Conservation (phyloP, 2,797 vertebrate genomes). For the Cyprinella venusta region DNA sequence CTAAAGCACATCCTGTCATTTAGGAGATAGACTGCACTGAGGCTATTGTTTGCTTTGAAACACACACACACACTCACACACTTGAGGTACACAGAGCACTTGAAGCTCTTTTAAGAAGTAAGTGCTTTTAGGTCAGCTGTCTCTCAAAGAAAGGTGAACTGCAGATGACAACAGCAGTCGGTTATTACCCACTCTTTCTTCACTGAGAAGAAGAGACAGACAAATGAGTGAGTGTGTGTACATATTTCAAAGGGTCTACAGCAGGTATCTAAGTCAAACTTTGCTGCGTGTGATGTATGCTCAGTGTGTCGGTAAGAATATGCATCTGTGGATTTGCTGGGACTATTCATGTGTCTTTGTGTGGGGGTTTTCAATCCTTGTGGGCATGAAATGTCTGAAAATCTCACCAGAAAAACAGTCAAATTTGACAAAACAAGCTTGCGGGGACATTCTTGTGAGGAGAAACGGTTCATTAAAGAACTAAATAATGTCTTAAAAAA, state of each 20-base stretch:
- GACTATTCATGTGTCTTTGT: slow-evolving; percentile 6
- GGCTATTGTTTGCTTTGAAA: slow-evolving; percentile 47
- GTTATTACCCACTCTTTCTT: slow-evolving; percentile 30
- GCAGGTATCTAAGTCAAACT: slow-evolving; percentile 21
- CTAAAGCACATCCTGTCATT: slow-evolving; percentile 37
- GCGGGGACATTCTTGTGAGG: neutral
- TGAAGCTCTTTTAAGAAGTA: slow-evolving; percentile 45
- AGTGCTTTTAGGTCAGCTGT: slow-evolving; percentile 55
- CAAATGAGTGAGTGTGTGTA: slow-evolving; percentile 31
- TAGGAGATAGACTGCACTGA: slow-evolving; percentile 41
- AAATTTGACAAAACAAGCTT: slow-evolving; percentile 18
- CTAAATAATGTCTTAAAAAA: slow-evolving; percentile 5
- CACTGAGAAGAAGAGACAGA: slow-evolving; percentile 2
- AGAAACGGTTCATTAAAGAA: slow-evolving; percentile 18
- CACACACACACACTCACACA: neutral
- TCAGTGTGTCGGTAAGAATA: slow-evolving; percentile 28
- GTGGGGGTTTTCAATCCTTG: slow-evolving; percentile 15
- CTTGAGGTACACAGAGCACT: slow-evolving; percentile 9
- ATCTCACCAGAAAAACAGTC: neutral
- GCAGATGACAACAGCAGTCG: slow-evolving; percentile 39
- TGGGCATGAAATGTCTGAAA: slow-evolving; percentile 22
- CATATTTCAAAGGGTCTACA: slow-evolving; percentile 26
- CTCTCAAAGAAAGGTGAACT: slow-evolving; percentile 47
- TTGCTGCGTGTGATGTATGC: slow-evolving; percentile 9
- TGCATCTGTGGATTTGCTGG: neutral